Base-by-base conservation (phyloP, 2,888 invertebrate genomes). In the Hypselothyrea guttata region DNA sequence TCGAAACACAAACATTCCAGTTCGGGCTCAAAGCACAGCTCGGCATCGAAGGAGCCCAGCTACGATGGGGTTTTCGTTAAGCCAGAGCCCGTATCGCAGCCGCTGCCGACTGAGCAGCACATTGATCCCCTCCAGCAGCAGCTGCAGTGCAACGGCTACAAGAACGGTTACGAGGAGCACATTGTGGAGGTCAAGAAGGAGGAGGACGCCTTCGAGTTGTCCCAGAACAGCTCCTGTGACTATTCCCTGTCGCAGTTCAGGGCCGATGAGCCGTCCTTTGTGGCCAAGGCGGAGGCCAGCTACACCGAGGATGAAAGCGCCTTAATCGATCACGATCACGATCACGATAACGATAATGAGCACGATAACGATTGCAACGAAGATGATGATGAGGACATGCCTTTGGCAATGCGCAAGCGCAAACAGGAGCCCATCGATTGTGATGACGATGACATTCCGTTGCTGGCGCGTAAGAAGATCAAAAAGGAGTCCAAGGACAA, bases 201-300 rank as follows among this genome's bases (percentile, higher is more conserved):
- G 18, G 76, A 83, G 5, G 75, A 82, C 4, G 69, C 54, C 57
- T 67, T 89, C 48, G 49, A 91, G 91, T 91, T 90, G 84, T 93
- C 90, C 82, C 92, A 89, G 62, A 92, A 92, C n/a, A 94, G 94
- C 66, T 94, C 94, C 42, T 94, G 94, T 88, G 94, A 94, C 86
- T 94, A 94, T 87, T 94, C 92, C 41, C 74, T 94, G 88, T 94
- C 94, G 38, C 93, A 93, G 82, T 94, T 94, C 75, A 90, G 91
- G 37, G 89, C 89, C 45, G 89, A 91, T 65, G 92, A 93, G 73
- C 90, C 91, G 1, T 66, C 87, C 30, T 91, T 89, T 57, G 85
- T 79, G 35, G 63, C 77, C 12, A 89, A 89, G 52, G 72, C 77
- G 34, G 90, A 91, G 60, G 88, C 68, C 5, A 79, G 88, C 4